Percentiles rank a stretch among this genome's conserved stretches.
These are phyloP conservation scores for Malacoctenus gilli DNA, from an alignment of 2,797 vertebrate species.

Conservation along the genomic window DNA sequence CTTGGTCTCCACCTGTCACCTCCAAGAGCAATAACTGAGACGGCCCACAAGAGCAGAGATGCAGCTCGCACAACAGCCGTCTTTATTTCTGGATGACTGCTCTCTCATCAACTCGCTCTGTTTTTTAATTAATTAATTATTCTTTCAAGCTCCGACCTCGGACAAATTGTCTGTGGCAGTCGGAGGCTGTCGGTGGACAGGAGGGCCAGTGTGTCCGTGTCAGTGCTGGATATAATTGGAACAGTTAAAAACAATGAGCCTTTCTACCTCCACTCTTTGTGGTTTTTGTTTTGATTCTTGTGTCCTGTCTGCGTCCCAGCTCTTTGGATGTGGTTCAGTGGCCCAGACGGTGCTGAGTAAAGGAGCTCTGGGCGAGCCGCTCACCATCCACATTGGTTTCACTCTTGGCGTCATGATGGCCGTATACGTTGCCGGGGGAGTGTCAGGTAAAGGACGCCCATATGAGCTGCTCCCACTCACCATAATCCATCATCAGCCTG, in stretches of 20 bases:
- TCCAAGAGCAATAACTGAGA: conserved; percentile 40
- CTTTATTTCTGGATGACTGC: conserved; percentile 50
- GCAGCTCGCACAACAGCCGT: conserved; percentile 36
- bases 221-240: conserved; percentile 71
- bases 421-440: conserved; percentile 88
- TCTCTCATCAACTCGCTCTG: conserved; percentile 38
- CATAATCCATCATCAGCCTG: too few relatives aligned
- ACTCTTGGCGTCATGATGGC: conserved; percentile 89
- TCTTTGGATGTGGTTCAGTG: conserved; percentile 91
- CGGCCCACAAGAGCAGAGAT: conserved; percentile 37
- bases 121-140: conserved; percentile 59
- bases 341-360: conserved; percentile 91
- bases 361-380: conserved; percentile 80
- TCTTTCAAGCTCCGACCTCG: conserved; percentile 44
- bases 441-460: conserved; percentile 86
- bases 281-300: too few relatives aligned
- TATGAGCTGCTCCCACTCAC: too few relatives aligned
- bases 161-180: conserved; percentile 70
- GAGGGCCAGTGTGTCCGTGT: conserved; percentile 68
- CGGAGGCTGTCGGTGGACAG: conserved; percentile 61
- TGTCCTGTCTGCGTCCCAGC: conserved; percentile 79
- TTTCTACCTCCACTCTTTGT: conserved; percentile 60
- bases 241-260: conserved; percentile 68
- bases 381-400: conserved; percentile 88
- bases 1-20: conserved; percentile 39